Conservation (phyloP, 2,113 vertebrate genomes). For the Hippolais icterina region DNA sequence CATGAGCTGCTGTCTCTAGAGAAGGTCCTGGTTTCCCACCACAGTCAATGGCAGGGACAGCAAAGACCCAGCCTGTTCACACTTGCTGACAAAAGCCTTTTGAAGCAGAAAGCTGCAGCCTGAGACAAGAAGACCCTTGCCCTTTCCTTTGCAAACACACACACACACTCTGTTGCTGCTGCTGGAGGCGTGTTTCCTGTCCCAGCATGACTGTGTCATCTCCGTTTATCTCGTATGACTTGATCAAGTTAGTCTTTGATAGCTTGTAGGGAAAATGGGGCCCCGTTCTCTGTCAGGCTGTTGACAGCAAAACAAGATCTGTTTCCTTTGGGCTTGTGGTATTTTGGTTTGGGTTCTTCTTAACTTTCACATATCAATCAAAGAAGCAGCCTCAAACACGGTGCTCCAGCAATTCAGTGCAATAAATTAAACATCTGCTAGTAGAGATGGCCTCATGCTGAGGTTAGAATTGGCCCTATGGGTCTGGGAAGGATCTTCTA, state of each 20-base stretch:
- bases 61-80: background rate
- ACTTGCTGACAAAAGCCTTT: background rate
- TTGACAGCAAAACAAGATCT: constrained; percentile 46
- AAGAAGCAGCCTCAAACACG: background rate
- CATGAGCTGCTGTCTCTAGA: background rate
- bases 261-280: constrained; percentile 5
- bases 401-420: background rate
- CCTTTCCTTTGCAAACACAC: background rate
- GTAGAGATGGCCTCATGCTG: background rate
- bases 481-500: background rate
- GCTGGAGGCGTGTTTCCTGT: constrained; percentile 42
- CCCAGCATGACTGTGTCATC: constrained; percentile 43
- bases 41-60: background rate
- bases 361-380: background rate
- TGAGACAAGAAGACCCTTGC: background rate
- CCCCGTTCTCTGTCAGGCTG: constrained; percentile 16
- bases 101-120: constrained; percentile 9
- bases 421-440: background rate
- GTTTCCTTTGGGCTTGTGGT: constrained; percentile 15
- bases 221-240: constrained; percentile 8
- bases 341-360: constrained; percentile 1
- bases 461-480: background rate
- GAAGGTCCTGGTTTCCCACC: background rate
- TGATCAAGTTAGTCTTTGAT: constrained; percentile 5
- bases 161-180: background rate